A percentile compares a stretch with the other conserved stretches of the same genome.
These are phyloP conservation scores for Aegotheles bennettii DNA, from an alignment of 2,113 vertebrate species.

Conservation along the genomic window DNA sequence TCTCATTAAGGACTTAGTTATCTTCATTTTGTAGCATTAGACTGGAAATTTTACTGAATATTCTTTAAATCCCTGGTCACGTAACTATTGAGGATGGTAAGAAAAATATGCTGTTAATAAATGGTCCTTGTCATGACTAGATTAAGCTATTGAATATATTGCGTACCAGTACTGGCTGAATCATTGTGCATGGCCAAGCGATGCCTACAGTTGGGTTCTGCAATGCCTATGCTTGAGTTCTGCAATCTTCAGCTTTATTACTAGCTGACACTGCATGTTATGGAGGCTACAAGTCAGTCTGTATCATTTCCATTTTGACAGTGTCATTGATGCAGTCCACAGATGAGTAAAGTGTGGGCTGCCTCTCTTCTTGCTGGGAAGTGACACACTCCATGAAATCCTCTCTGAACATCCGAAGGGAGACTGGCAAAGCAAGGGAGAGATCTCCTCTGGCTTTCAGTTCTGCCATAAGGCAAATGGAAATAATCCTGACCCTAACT, in stretches of 20 bases:
- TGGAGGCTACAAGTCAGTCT: neutral
- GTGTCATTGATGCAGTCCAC: neutral
- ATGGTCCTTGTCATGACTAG: neutral
- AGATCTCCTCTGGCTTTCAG: neutral
- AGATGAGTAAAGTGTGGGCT: neutral
- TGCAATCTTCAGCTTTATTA: neutral
- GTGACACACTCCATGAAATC: neutral
- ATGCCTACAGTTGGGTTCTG: neutral
- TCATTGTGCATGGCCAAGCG: neutral
- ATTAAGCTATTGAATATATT: neutral
- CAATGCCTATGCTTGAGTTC: neutral
- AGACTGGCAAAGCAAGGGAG: neutral
- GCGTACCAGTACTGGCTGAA: neutral
- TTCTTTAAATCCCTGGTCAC: neutral
- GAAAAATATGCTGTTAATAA: neutral
- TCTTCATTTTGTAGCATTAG: neutral
- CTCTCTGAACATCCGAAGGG: neutral
- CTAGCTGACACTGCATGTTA: neutral
- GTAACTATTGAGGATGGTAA: neutral
- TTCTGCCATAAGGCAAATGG: neutral
- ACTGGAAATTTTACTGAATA: neutral
- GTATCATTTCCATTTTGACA: neutral
- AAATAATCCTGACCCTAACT: slow-evolving; percentile 1
- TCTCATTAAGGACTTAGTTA: neutral
- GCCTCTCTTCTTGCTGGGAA: neutral